Base-by-base conservation (phyloP, 2,797 vertebrate species). In the Petrocephalus sullivani region DNA sequence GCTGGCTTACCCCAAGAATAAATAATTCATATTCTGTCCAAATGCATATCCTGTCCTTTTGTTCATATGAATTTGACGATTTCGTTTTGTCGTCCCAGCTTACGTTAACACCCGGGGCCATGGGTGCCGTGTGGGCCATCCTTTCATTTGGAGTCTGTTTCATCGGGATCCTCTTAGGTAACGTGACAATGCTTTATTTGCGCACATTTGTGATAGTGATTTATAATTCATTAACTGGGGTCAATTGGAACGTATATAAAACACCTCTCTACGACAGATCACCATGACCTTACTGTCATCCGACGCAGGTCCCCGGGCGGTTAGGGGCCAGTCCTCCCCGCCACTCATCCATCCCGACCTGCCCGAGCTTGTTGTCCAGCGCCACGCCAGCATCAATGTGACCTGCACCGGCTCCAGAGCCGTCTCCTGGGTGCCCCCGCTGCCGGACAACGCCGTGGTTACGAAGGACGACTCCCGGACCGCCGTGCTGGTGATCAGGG, bases 401-500 rank as follows among this genome's bases (percentile, higher is more conserved):
- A 96, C 93, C 90, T 99, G 98, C 89, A 96, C 93, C 0, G 97
- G 98, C 9, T 95, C 97, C 89, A 95, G 92, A 0, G 95, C 94
- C 88, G 96, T 99, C 9, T 91, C 91, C 28, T 99, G 98, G 98
- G 92, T 92, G 1, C 95, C 96, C 51, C 98, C 98, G 0, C 87
- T 95, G 75, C 94, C 92, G 0, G 41, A 87, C 0, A 96, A 97
- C 86, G 94, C 94, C n/a, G 92, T 93, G 7, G 95, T 97, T 89
- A 81, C 14, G 46, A 8, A 3, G 7, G 94, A 96, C 0, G 96
- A 95, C 37, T 92, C 93, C 89, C 96, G 96, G 90, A 94, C 96
- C 46, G 94, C 95, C 0, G 96, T 97, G 8, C 96, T 99, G 0
- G 94, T 97, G 89, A 97, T 99, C 53, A 90, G 90, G 88, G 95